Evolutionary conservation across 2,888 invertebrate species (phyloP), one percentile per base, ranked within the genome.

Genomic region (Idaea biselata): DNA sequence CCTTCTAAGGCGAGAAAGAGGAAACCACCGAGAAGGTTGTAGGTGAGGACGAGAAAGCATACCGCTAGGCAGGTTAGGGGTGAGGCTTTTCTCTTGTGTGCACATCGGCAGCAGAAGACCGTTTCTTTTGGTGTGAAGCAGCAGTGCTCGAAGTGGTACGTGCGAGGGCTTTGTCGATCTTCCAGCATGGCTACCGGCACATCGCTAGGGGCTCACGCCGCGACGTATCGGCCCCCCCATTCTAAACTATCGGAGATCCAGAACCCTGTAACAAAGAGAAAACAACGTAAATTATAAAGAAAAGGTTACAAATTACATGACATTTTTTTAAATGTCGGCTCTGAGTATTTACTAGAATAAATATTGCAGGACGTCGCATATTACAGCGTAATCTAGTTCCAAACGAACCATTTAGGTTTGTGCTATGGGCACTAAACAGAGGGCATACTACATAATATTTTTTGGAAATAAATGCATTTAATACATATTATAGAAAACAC

Each of bases 21-120:
- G 79, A 98, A 96, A 25, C 97, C 98, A 16, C 99, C 99, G 76
- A 98, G 94, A 60, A 98, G 94, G 69, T 98, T 97, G 92, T 99
- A 99, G 16, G 96, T 96, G 58, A 99, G 94, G 17, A 99, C 98
- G 62, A 99, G 94, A 72, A 96, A 94, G 85, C 97, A 97, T 63
- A 97, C 94, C 17, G 97, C 97, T 55, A 97, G 93, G 75, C 97
- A 97, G 8, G 97, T 96, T 70, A 97, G 93, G 8, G 97, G 93
- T 0, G 97, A 89, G 1, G 88, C 86, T 56, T 83, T 77, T 33
- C 89, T 77, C 58, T 81, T 81, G 71, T 83, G 86, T 0, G 84
- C 84, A 67, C 89, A 89, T 57, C 94, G 93, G 78, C 95, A 95
- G 73, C 89, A 88, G 68, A 76, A 77, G 6, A 18, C 14, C 18